Conservation (phyloP, 2,888 invertebrate species). For the Noctua janthina region DNA sequence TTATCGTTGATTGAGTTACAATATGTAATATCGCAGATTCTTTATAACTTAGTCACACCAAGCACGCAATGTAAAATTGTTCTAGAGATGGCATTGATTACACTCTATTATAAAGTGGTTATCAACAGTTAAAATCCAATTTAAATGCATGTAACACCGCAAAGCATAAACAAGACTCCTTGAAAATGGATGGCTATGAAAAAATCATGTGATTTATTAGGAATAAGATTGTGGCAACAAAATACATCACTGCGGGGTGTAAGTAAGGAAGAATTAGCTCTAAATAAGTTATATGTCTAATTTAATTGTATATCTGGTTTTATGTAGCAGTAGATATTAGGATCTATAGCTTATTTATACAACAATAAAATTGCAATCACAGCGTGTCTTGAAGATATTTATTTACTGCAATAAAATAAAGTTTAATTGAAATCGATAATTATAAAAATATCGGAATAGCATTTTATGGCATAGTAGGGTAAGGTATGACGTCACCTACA, state of each 20-base stretch:
- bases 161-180: constrained; percentile 72
- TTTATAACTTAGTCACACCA: constrained; percentile 5
- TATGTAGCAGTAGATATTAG: background rate
- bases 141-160: constrained; percentile 77
- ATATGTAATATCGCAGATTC: background rate
- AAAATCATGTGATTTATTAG: constrained; percentile 78
- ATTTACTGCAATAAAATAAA: background rate
- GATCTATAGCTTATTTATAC: background rate
- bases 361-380: background rate
- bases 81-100: constrained; percentile 46
- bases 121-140: constrained; percentile 76
- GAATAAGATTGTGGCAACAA: constrained; percentile 58
- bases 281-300: constrained; percentile 23
- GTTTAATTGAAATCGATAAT: background rate
- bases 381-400: background rate
- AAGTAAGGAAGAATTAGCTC: constrained; percentile 38
- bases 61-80: constrained; percentile 30
- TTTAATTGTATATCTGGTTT: constrained; percentile 2
- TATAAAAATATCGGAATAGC: background rate
- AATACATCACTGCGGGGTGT: constrained; percentile 65
- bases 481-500: background rate
- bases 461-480: background rate
- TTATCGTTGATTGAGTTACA: constrained; percentile 7
- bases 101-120: constrained; percentile 62
- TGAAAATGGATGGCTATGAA: constrained; percentile 76